Evolutionary conservation across 1,140 invertebrate species (phyloP).

Genomic region (Ostrea edulis): DNA sequence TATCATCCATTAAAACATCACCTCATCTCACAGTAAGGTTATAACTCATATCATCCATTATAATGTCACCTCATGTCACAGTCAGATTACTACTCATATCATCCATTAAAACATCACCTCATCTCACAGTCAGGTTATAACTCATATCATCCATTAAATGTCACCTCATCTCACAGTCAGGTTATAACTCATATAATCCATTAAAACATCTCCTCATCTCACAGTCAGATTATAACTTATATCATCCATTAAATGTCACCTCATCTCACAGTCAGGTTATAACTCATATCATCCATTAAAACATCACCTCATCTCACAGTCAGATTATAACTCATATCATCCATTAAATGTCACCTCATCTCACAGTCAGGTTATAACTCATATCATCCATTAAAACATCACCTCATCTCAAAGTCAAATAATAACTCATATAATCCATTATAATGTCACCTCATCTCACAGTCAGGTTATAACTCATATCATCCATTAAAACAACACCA

Average conservation of each 20-base stretch:
- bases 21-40: background rate
- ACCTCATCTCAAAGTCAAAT: too few relatives aligned
- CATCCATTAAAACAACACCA: background rate
- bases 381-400: background rate
- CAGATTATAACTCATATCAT: conserved; percentile 78
- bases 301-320: background rate
- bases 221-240: background rate
- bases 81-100: background rate
- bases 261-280: too few relatives aligned
- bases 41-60: background rate
- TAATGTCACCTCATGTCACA: too few relatives aligned
- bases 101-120: too few relatives aligned
- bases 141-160: too few relatives aligned
- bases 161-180: conserved; percentile 74
- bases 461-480: conserved; percentile 77
- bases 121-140: too few relatives aligned
- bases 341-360: background rate
- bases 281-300: too few relatives aligned
- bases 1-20: background rate
- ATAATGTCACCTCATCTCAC: background rate
- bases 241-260: too few relatives aligned
- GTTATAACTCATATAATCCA: conserved; percentile 56
- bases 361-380: background rate
- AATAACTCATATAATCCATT: too few relatives aligned
- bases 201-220: background rate